A percentile compares a stretch with the other conserved stretches of the same genome.
phyloP scores from a whole-genome alignment of 2,797 vertebrate species.

The Bradypodion pumilum region DNA sequence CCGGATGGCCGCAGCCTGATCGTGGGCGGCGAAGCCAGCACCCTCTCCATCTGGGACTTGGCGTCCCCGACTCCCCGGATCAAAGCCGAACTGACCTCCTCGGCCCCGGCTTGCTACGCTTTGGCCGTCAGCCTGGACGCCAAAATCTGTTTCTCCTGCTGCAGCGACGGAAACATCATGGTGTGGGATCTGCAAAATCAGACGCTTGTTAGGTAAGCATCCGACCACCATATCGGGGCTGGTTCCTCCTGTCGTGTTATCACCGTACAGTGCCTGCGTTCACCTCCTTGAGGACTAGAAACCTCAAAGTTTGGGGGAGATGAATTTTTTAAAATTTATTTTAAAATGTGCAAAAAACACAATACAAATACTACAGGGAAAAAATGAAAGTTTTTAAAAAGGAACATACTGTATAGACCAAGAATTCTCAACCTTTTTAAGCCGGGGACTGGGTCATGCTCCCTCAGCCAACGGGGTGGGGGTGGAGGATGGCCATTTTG shows the following conservation, averaged over 20 bases:
- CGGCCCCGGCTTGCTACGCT: constrained; percentile 82
- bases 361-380: no score
- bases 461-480: no score
- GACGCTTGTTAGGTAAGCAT: constrained; percentile 69
- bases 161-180: constrained; percentile 84
- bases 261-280: no score
- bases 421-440: no score
- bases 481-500: no score
- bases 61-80: constrained; percentile 82
- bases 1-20: constrained; percentile 81
- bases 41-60: constrained; percentile 84
- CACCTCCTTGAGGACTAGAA: background rate
- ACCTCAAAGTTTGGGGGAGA: background rate
- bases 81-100: constrained; percentile 83
- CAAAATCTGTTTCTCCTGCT: constrained; percentile 86
- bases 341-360: no score
- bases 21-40: constrained; percentile 83
- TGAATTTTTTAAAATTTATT: no score
- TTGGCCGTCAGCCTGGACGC: constrained; percentile 83
- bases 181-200: constrained; percentile 82
- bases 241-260: no score
- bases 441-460: no score
- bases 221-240: no score
- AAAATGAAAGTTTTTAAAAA: no score
- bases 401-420: no score